These are phyloP conservation scores for Clarias pachynema DNA, from an alignment of 2,797 vertebrate genomes.

Conservation along the genomic window DNA sequence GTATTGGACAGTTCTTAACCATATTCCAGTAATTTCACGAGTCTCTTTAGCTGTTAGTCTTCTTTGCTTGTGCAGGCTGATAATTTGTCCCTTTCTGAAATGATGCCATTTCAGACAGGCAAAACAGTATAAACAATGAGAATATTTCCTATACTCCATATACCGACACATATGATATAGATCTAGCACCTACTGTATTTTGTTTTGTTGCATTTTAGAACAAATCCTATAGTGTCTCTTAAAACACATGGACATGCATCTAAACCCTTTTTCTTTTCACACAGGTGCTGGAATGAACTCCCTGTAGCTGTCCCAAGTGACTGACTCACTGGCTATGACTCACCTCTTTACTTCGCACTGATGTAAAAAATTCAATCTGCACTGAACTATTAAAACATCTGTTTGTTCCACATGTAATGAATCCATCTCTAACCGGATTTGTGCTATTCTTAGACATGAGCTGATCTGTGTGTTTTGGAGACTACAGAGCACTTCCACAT, in stretches of 20 bases:
- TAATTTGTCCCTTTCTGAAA: too few relatives aligned
- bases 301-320: neutral
- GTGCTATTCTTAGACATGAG: neutral
- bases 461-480: neutral
- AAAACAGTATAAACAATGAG: neutral
- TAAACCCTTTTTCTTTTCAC: neutral
- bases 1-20: too few relatives aligned
- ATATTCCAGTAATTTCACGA: too few relatives aligned
- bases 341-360: neutral
- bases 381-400: too few relatives aligned
- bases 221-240: neutral
- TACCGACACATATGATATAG: too few relatives aligned
- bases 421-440: too few relatives aligned
- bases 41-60: too few relatives aligned
- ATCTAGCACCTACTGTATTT: neutral
- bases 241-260: slow-evolving; percentile 3
- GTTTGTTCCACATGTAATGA: too few relatives aligned
- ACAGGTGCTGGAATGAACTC: neutral
- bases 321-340: slow-evolving; percentile 15
- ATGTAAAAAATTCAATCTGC: slow-evolving; percentile 2
- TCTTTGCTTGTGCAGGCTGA: too few relatives aligned
- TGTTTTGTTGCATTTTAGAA: neutral
- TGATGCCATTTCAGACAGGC: too few relatives aligned
- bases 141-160: neutral
- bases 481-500: neutral